Conservation (phyloP, 2,888 invertebrate genomes). For the Euphydryas editha region DNA sequence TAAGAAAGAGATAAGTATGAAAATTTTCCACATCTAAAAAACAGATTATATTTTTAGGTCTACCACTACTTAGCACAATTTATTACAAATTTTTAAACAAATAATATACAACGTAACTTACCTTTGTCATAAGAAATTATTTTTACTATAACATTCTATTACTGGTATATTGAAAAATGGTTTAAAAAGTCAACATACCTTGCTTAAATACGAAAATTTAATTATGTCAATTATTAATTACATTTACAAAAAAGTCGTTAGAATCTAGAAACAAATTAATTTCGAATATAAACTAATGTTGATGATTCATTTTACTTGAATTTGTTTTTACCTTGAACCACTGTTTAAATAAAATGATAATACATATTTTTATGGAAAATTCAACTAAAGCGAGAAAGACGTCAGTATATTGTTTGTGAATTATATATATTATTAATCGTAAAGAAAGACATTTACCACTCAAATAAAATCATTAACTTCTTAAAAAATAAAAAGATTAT, state of each 20-base stretch:
- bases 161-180: constrained; percentile 4
- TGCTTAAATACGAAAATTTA: constrained; percentile 26
- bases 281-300: too few species aligned
- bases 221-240: constrained; percentile 28
- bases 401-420: too few species aligned
- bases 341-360: too few species aligned
- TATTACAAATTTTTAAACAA: not conserved
- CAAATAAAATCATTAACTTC: too few species aligned
- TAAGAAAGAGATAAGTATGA: constrained; percentile 39
- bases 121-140: not conserved
- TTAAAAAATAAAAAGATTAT: too few species aligned
- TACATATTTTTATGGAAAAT: too few species aligned
- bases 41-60: not conserved
- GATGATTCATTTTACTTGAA: too few species aligned
- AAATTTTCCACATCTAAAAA: constrained; percentile 45
- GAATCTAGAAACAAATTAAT: constrained; percentile 1
- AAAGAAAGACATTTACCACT: too few species aligned
- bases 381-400: too few species aligned
- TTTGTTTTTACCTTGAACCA: too few species aligned
- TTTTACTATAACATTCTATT: not conserved
- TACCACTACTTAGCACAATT: not conserved
- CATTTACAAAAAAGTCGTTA: constrained; percentile 9
- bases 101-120: not conserved
- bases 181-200: not conserved
- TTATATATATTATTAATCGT: too few species aligned